Evolutionary conservation across 2,113 vertebrate species (phyloP), one percentile per base, ranked within the genome.

Genomic region (Hypocryptadius cinnamomeus): DNA sequence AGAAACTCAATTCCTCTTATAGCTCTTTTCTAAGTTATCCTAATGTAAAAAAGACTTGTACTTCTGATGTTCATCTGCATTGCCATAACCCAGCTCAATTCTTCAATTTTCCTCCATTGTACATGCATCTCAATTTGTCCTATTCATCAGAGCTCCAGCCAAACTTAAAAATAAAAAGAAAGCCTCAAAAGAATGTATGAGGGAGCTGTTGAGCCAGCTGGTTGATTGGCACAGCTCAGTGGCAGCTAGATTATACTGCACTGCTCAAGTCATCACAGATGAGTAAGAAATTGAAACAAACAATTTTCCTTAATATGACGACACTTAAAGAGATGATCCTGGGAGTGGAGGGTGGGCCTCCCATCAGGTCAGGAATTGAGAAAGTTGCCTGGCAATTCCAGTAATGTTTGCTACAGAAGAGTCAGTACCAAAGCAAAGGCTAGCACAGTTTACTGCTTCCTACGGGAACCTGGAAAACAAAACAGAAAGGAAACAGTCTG

Each of bases 401-500:
- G 93, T 85, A 96, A 94, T 42, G 70, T 85, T 77, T 96, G 96
- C 97, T 97, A 97, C 94, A 97, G 92, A 90, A 97, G 89, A 97
- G 94, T 97, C 96, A 90, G 35, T 96, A 96, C 94, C 96, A 96
- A 96, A 93, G 94, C 74, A 88, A 95, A 96, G 91, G 93, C 71
- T 83, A 90, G 74, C 51, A 85, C 21, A 83, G 83, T 73, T 97
- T 97, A 98, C 69, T 96, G 97, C 95, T 97, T 98, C 93, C 97
- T 97, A 97, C 87, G 96, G 95, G 95, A 97, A 95, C 98, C 98
- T 98, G 77, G 44, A 96, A 93, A 86, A 56, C 21, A 73, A 88
- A 96, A 87, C 24, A 87, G 78, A 81, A 39, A 92, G 30, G 31
- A 90, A 77, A 74, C 28, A 50, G 47, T 21, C 30, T 33, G 40